Percentiles rank a stretch among this genome's conserved stretches.
Conservation (phyloP, 30 jellyfish, hydroid and myxozoan genomes). For the Aurelia sp. region DNA sequence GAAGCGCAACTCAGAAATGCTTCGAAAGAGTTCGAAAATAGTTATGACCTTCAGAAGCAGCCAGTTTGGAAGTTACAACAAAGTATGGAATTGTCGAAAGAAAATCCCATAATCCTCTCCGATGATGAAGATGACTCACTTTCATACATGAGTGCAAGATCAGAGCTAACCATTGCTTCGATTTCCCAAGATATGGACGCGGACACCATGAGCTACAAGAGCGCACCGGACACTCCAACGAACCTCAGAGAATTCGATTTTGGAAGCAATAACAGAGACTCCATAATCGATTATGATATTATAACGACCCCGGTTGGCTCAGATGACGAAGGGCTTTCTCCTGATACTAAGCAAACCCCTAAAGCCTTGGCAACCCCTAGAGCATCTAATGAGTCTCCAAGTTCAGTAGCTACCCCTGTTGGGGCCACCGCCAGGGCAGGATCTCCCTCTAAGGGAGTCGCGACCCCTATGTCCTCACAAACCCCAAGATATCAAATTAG, state of each 20-base stretch:
- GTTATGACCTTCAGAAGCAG: neutral
- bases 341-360: slow-evolving; percentile 32
- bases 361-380: neutral
- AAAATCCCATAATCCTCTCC: slow-evolving; percentile 66
- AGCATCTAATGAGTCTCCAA: neutral
- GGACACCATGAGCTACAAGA: slow-evolving; percentile 55
- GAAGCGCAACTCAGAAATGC: no score
- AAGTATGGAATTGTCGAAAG: slow-evolving; percentile 78
- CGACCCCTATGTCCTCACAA: slow-evolving; percentile 10
- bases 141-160: slow-evolving; percentile 90
- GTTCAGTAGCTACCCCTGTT: no score
- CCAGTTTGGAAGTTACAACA: slow-evolving; percentile 24
- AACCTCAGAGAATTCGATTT: slow-evolving; percentile 31
- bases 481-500: slow-evolving; percentile 63
- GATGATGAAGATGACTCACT: slow-evolving; percentile 78
- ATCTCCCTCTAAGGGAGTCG: neutral
- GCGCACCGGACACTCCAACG: slow-evolving; percentile 78
- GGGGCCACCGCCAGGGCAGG: neutral
- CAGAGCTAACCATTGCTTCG: slow-evolving; percentile 79
- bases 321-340: slow-evolving; percentile 56
- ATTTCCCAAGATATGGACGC: slow-evolving; percentile 40
- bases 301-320: slow-evolving; percentile 80
- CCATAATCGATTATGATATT: slow-evolving; percentile 68
- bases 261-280: slow-evolving; percentile 25
- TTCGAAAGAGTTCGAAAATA: neutral